phyloP scores from a whole-genome alignment of 2,888 invertebrate species.

The Idaea biselata region DNA sequence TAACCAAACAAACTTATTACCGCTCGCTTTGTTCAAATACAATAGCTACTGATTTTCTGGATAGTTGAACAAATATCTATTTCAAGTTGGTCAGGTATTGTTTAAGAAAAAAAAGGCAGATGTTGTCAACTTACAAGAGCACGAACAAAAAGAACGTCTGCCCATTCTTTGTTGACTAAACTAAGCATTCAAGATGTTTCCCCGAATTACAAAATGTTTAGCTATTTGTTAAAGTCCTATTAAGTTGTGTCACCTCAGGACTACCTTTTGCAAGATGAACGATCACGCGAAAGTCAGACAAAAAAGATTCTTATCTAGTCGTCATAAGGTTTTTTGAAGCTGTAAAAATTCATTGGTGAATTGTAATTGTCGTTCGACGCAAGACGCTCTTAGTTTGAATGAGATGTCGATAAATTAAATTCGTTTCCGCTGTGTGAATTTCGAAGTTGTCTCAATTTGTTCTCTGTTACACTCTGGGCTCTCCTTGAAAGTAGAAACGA shows the following conservation, averaged over 20 bases:
- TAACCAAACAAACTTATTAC: slow-evolving; percentile 58
- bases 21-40: slow-evolving; percentile 53
- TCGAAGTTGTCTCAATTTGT: slow-evolving; percentile 76
- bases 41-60: slow-evolving; percentile 76
- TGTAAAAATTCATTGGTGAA: slow-evolving; percentile 35
- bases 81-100: slow-evolving; percentile 61
- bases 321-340: slow-evolving; percentile 26
- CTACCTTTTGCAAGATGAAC: slow-evolving; percentile 44
- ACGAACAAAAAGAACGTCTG: slow-evolving; percentile 58
- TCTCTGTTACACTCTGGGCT: slow-evolving; percentile 56
- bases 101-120: slow-evolving; percentile 66
- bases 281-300: slow-evolving; percentile 5
- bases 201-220: slow-evolving; percentile 77
- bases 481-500: slow-evolving; percentile 40
- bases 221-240: slow-evolving; percentile 79
- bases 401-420: slow-evolving; percentile 79
- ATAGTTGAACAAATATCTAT: slow-evolving; percentile 76
- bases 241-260: slow-evolving; percentile 73
- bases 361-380: slow-evolving; percentile 70
- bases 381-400: slow-evolving; percentile 66
- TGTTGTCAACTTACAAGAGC: slow-evolving; percentile 65
- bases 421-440: slow-evolving; percentile 75
- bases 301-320: slow-evolving; percentile 33
- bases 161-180: slow-evolving; percentile 69
- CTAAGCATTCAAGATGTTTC: slow-evolving; percentile 72